Evolutionary conservation across 2,888 invertebrate species (phyloP).

Genomic region (Apamea sordens): DNA sequence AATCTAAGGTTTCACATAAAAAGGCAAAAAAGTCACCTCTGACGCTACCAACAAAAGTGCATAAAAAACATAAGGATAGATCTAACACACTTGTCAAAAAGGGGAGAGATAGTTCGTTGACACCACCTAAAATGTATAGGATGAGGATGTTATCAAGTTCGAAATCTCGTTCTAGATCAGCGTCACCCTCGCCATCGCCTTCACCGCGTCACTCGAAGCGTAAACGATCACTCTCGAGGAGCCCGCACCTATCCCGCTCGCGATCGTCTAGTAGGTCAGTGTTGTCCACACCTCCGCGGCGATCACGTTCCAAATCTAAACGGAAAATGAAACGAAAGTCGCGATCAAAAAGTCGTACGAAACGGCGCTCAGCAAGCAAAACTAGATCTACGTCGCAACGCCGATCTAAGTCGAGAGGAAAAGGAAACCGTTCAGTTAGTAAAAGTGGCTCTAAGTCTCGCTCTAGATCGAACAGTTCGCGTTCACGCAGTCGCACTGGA

Average conservation of each 20-base stretch:
- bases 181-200: constrained; percentile 63
- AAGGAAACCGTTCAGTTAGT: constrained; percentile 60
- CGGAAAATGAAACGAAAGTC: constrained; percentile 73
- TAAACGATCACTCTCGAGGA: constrained; percentile 61
- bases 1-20: constrained; percentile 73
- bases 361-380: constrained; percentile 72
- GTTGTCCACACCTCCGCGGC: constrained; percentile 72
- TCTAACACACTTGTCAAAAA: constrained; percentile 75
- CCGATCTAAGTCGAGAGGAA: constrained; percentile 74
- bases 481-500: constrained; percentile 77
- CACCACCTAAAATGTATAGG: constrained; percentile 85
- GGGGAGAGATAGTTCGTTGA: constrained; percentile 80
- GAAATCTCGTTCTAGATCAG: constrained; percentile 77
- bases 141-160: constrained; percentile 77
- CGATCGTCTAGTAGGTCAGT: constrained; percentile 72
- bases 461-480: constrained; percentile 74
- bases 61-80: constrained; percentile 74
- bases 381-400: constrained; percentile 72
- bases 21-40: constrained; percentile 75
- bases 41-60: constrained; percentile 78
- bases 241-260: constrained; percentile 68
- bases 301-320: constrained; percentile 73
- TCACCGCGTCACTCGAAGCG: constrained; percentile 73
- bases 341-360: constrained; percentile 76
- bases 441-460: constrained; percentile 68